A percentile compares a stretch with the other conserved stretches of the same genome.
phyloP scores from a whole-genome alignment of 2,113 vertebrate species.

The Aspidoscelis tigris region DNA sequence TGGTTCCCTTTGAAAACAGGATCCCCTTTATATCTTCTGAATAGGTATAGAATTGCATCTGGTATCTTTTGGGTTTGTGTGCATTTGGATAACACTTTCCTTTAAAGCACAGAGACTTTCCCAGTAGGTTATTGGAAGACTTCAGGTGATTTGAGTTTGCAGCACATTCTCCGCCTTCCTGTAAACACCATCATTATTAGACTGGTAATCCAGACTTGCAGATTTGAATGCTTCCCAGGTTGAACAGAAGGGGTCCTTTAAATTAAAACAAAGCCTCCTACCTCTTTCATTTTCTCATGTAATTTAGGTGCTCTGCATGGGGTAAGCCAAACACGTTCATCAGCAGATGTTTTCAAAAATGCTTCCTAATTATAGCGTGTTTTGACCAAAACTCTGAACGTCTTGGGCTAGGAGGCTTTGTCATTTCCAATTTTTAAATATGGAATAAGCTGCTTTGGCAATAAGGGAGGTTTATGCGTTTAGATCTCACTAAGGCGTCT shows the following conservation, averaged over 20 bases:
- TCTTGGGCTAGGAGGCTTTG: not conserved
- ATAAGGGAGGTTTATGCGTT: no score
- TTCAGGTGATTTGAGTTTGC: not conserved
- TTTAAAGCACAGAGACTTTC: not conserved
- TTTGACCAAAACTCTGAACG: not conserved
- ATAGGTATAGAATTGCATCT: not conserved
- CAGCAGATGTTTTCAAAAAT: not conserved
- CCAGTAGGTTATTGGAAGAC: not conserved
- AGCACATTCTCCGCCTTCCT: not conserved
- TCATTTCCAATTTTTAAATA: not conserved
- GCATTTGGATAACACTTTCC: not conserved
- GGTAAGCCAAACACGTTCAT: not conserved
- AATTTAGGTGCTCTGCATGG: not conserved
- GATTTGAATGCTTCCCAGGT: not conserved
- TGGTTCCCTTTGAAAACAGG: no score
- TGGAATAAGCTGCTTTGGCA: not conserved
- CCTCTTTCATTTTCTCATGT: not conserved
- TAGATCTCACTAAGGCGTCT: not conserved
- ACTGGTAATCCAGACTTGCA: not conserved
- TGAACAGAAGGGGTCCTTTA: not conserved
- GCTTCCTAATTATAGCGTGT: not conserved
- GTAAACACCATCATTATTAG: not conserved
- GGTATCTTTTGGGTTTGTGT: no score
- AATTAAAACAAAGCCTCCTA: not conserved
- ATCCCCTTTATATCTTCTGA: not conserved